phyloP scores from a whole-genome alignment of 92 coral and sea anemone species.

The Epizoanthus scotinus region DNA sequence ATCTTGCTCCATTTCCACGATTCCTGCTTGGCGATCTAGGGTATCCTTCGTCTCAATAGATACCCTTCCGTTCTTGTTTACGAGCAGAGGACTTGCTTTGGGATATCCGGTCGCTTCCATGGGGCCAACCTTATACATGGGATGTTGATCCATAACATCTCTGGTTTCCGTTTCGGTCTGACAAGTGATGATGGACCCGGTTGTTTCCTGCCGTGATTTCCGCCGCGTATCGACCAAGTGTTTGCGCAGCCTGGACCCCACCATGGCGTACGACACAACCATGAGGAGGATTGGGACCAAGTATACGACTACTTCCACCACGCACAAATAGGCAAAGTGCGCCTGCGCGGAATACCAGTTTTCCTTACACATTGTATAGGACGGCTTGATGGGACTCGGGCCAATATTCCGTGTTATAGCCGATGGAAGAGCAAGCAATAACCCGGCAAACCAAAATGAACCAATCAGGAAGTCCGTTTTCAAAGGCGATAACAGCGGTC shows the following conservation, averaged over 20 bases:
- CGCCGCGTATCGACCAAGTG: constrained; percentile 31
- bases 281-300: constrained; percentile 6
- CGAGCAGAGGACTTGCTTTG: not conserved
- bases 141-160: not conserved
- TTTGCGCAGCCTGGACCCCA: constrained; percentile 22
- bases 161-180: constrained; percentile 27
- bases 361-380: not conserved
- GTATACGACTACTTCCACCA: not conserved
- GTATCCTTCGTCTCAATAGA: not conserved
- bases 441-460: constrained; percentile 7
- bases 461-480: constrained; percentile 23
- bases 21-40: not conserved
- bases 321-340: not conserved
- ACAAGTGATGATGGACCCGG: constrained; percentile 17
- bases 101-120: not conserved
- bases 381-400: not conserved
- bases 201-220: constrained; percentile 24
- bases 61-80: constrained; percentile 4
- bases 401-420: constrained; percentile 20
- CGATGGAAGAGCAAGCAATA: constrained; percentile 5
- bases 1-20: constrained; percentile 43
- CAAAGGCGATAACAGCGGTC: constrained; percentile 4
- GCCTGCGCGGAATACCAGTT: not conserved
- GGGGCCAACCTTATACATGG: not conserved
- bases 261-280: constrained; percentile 24